Base-by-base conservation (phyloP, 2,888 invertebrate species). In the Stratiomys singularior region DNA sequence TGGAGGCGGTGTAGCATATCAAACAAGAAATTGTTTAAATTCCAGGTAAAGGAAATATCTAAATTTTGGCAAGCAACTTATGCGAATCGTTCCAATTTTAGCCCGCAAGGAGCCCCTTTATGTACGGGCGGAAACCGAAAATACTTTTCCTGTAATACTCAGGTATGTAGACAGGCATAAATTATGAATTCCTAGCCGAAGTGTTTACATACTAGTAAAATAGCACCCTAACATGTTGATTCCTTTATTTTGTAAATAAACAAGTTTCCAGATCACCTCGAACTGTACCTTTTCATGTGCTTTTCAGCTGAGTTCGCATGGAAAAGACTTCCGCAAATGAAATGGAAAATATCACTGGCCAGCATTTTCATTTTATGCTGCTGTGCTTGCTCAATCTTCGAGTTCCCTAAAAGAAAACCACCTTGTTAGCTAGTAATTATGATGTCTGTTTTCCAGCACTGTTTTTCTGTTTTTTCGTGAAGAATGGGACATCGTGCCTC, bases 81-180 rank as follows among this genome's bases (percentile, higher is more conserved):
- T n/a, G 15, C 4, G 44, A 52, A 52, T 9, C 18, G 52, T 37
- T 58, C 78, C 78, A 79, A 82, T 81, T 87, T 25, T 88, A 93
- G 93, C 79, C 86, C 90, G 64, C 90, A 91, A 81, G 93, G 93
- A 4, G 87, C 86, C 74, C 88, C 89, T 27, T 85, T 87, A 58
- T 98, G 97, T 84, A 88, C 88, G 4, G 97, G 97, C 15, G 93
- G 96, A 1, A 90, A 91, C 82, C 93, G 92, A 76, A 93, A 94
- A 85, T 96, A 94, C 89, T 94, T 94, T 87, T 96, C 97, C 23
- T 98, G 98, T 86, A 95, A 96, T 85, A 93, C 96, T 60, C 96
- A 96, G 88, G 92, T 92, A 84, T 86, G 86, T 84, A 58, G 23
- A n/a, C n/a, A n/a, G n/a, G n/a, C n/a, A n/a, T n/a, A n/a, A n/a